Base-by-base conservation (phyloP, 2,888 invertebrate species). In the Ichneumoninae sp. region DNA sequence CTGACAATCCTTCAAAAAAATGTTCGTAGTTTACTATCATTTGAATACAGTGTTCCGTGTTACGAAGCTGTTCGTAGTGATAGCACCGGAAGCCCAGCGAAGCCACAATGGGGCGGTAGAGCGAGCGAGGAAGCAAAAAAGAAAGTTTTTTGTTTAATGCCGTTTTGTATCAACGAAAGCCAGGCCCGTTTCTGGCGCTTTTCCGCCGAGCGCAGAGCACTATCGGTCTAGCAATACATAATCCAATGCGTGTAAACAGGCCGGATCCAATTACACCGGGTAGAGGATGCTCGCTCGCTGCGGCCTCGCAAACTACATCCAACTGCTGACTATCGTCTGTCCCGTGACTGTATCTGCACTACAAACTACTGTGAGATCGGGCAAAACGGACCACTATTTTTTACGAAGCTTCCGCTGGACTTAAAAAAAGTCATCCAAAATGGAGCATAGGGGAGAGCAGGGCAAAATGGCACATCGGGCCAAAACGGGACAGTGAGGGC, bases 181-280 rank as follows among this genome's bases (percentile, higher is more conserved):
- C 69, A 16, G 33, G 65, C 57, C 47, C 66, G 26, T 57, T 76
- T 30, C 10, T 7, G 66, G 36, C 60, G 60, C 22, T 69, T 70
- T 69, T 62, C 30, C 30, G 33, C 44, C 19, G 77, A 47, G 22
- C 33, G 44, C 50, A 65, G 60, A 50, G 68, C 36, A 62, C 70
- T 47, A 52, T 70, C 40, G 74, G 75, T 40, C 66, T 54, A 60
- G 75, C 82, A 62, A 79, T 79, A 79, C 82, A 79, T 84, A 82
- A 84, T 79, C 79, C 81, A 76, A 79, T 26, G 82, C 82, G 82
- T 84, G 84, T 84, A 84, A 84, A 82, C 82, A 84, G 84, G 52
- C 82, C 60, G 71, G 82, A 82, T 84, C 84, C 82, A 84, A 84
- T 84, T 84, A 84, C 84, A 81, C 44, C 40, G 78, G 69, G 60